Evolutionary conservation across 2,888 invertebrate genomes (phyloP).

Genomic region (Cyclophora punctaria): DNA sequence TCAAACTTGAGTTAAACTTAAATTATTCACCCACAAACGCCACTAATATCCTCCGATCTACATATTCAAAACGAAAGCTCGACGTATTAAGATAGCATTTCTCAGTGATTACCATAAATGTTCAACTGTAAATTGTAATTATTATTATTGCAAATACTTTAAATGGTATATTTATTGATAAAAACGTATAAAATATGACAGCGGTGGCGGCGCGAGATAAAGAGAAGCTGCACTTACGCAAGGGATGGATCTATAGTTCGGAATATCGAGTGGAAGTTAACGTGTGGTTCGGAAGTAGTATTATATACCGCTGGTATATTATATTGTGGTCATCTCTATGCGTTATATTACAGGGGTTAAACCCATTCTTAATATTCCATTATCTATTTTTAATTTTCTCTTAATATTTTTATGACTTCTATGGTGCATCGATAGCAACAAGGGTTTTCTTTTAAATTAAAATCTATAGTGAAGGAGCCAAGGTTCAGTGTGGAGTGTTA

Average conservation of each 20-base stretch:
- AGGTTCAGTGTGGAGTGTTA: too few relatives aligned
- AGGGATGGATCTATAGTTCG: constrained; percentile 46
- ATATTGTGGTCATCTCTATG: too few relatives aligned
- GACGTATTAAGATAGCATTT: background rate
- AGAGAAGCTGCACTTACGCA: constrained; percentile 68
- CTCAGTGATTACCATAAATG: constrained; percentile 4
- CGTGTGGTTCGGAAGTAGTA: too few relatives aligned
- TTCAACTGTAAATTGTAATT: constrained; percentile 28
- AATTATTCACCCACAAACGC: background rate
- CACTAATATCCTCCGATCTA: background rate
- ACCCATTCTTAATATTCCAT: too few relatives aligned
- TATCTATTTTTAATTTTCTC: too few relatives aligned
- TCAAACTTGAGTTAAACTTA: background rate
- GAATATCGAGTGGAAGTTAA: background rate
- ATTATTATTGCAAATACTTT: constrained; percentile 36
- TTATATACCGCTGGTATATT: too few relatives aligned
- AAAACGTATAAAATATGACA: constrained; percentile 64
- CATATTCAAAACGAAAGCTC: background rate
- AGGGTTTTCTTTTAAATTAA: too few relatives aligned
- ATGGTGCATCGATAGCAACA: too few relatives aligned
- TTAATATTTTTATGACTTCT: too few relatives aligned
- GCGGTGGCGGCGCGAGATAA: constrained; percentile 53
- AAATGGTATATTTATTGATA: constrained; percentile 51
- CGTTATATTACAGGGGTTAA: too few relatives aligned
- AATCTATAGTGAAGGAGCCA: too few relatives aligned